Evolutionary conservation across 2,113 vertebrate species (phyloP), one percentile per base, ranked within the genome.

Genomic region (Corythoichthys haematopterus): DNA sequence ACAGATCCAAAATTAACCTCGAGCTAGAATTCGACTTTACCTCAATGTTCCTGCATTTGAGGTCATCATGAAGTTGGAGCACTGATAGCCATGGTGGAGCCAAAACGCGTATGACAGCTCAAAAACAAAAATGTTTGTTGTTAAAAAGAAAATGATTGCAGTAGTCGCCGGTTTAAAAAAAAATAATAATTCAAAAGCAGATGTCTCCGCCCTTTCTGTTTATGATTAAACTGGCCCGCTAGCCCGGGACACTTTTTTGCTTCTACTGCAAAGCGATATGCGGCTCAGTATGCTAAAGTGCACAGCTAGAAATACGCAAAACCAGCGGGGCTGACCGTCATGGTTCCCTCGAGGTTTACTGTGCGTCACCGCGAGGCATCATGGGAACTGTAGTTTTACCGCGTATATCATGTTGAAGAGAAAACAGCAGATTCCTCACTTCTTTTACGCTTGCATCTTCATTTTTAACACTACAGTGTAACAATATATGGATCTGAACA

Each of bases 331-430:
- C 72, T 52, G 58, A 82, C 73, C 76, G 75, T 87, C 80, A 83
- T 81, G 82, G 85, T 74, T 72, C 77, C 69, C 47, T 43, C 57
- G 62, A 73, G 70, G 64, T 76, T 33, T 16, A 12, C 52, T 45
- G 38, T 72, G 68, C 80, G 77, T 85, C 75, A 71, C 1, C 1
- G 9, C 57, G 6, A 2, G 0, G 86, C 70, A 84, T 80, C 55
- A 6, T 87, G 88, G 88, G 85, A 83, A 74, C 77, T 84, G 85
- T 80, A 85, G 15, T 78, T 37, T n/a, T n/a, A n/a, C n/a, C n/a
- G n/a, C n/a, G n/a, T n/a, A n/a, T n/a, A n/a, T n/a, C n/a, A n/a
- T n/a, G n/a, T n/a, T 0, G 36, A 55, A 28, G 37, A 15, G 36
- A 40, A 8, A 60, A 40, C 2, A 9, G 10, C 1, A 57, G 13